These are phyloP conservation scores for Nephotettix cincticeps DNA, from an alignment of 1,140 invertebrate genomes.

Conservation along the genomic window DNA sequence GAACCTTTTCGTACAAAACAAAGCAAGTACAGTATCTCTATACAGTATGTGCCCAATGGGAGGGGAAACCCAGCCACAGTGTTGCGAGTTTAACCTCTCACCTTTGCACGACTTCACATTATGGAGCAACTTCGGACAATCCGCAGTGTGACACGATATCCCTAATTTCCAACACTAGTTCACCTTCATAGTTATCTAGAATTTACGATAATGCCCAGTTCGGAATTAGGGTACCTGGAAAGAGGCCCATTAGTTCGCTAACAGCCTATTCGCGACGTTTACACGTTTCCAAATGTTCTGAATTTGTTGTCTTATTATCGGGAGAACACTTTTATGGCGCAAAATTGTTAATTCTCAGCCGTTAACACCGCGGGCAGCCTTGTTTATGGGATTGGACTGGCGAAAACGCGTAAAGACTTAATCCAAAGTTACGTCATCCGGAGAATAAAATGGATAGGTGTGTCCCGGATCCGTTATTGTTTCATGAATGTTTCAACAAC, in stretches of 20 bases:
- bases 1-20: too few species aligned
- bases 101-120: too few species aligned
- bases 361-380: neutral
- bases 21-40: too few species aligned
- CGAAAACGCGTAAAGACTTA: neutral
- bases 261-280: neutral
- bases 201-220: neutral
- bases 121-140: too few species aligned
- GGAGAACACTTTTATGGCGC: neutral
- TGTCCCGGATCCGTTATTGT: too few species aligned
- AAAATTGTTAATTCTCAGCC: slow-evolving; percentile 7
- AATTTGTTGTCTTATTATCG: slow-evolving; percentile 12
- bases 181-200: neutral
- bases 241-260: neutral
- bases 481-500: too few species aligned
- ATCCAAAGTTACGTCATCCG: neutral
- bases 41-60: too few species aligned
- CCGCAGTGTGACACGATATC: too few species aligned
- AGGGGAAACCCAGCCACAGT: too few species aligned
- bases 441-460: too few species aligned
- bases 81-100: too few species aligned
- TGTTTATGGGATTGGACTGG: neutral
- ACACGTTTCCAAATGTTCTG: neutral
- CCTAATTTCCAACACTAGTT: too few species aligned
- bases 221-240: neutral